Conservation (phyloP, 2,113 vertebrate species). For the Arothron firmamentum region DNA sequence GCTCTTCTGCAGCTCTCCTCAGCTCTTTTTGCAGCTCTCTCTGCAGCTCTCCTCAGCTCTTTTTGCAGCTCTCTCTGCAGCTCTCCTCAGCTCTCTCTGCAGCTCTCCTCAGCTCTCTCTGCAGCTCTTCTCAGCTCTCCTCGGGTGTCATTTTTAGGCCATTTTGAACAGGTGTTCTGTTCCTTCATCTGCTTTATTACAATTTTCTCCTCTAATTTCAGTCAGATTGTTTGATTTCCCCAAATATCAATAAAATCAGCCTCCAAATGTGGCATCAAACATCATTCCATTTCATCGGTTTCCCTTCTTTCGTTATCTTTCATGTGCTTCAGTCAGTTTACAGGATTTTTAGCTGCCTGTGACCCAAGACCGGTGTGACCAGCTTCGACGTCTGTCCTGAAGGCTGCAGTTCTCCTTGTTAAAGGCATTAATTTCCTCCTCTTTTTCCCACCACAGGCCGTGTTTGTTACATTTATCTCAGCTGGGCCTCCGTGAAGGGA, state of each 20-base stretch:
- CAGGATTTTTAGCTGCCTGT: neutral
- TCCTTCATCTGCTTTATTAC: neutral
- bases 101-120: too few species aligned
- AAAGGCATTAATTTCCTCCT: conserved; percentile 60
- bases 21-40: too few species aligned
- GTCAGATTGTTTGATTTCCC: too few species aligned
- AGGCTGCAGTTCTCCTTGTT: conserved; percentile 60
- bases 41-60: too few species aligned
- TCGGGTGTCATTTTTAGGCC: neutral
- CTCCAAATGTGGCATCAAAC: too few species aligned
- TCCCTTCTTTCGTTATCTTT: neutral
- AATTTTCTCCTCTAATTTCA: too few species aligned
- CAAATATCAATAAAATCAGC: neutral
- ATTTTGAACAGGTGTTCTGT: neutral
- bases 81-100: too few species aligned
- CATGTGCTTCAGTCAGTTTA: neutral
- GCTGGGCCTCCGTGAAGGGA: conserved; percentile 20
- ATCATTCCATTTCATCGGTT: neutral
- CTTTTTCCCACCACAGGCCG: conserved; percentile 27
- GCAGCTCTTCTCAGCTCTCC: too few species aligned
- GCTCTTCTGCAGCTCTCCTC: too few species aligned
- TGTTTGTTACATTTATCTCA: conserved; percentile 31
- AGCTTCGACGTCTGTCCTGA: conserved; percentile 36
- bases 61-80: too few species aligned
- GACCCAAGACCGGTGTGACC: too few species aligned